phyloP scores from a whole-genome alignment of 2,113 vertebrate genomes.

The Procavia capensis region DNA sequence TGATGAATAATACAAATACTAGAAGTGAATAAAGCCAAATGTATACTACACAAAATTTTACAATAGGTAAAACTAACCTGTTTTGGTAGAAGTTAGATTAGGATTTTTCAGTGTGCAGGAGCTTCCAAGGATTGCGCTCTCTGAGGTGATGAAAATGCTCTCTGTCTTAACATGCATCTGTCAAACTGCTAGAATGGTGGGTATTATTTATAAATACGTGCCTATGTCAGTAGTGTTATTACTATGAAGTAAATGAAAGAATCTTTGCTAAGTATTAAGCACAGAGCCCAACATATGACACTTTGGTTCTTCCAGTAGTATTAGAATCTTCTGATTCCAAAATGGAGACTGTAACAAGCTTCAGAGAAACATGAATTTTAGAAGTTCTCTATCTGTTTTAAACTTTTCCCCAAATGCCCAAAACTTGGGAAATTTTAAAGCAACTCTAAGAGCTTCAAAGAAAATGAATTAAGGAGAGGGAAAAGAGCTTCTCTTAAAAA shows the following conservation, averaged over 20 bases:
- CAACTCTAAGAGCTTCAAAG: conserved; percentile 31
- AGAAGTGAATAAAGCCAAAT: neutral
- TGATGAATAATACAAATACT: neutral
- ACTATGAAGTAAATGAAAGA: neutral
- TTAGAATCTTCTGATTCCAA: neutral
- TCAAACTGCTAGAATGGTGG: neutral
- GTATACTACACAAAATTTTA: neutral
- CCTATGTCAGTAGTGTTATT: neutral
- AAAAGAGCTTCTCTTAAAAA: conserved; percentile 15
- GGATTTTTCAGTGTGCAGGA: neutral
- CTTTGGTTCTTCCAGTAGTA: neutral
- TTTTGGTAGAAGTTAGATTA: neutral
- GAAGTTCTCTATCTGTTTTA: neutral
- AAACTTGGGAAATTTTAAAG: neutral
- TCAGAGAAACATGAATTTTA: neutral
- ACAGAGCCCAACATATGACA: neutral
- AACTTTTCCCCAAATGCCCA: neutral
- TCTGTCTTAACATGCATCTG: neutral
- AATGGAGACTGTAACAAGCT: neutral
- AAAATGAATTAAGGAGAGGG: conserved; percentile 7
- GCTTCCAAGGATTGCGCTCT: neutral
- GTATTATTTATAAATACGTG: neutral
- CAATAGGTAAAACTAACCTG: neutral
- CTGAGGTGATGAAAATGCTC: neutral
- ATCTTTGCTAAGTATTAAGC: neutral